Evolutionary conservation across 2,113 vertebrate genomes (phyloP), one percentile per base, ranked within the genome.

Genomic region (Petromus typicus): DNA sequence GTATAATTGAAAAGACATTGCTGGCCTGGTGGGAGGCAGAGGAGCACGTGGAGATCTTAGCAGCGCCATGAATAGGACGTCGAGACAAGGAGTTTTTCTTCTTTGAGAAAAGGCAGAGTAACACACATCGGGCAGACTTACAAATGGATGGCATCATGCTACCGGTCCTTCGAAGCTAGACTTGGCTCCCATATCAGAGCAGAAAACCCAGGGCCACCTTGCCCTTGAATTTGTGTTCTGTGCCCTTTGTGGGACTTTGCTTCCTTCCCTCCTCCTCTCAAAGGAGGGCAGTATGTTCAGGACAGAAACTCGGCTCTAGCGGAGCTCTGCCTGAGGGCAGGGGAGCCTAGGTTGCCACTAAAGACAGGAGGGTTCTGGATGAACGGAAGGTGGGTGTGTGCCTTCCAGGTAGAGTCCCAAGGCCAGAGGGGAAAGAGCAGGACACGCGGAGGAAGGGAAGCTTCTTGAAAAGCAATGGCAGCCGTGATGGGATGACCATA

Each of bases 1-100:
- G 88, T 63, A 63, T 94, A 97, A 96, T 97, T 95, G 97, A 97
- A 97, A 97, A 91, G 91, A 32, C 20, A 10, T 27, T 25, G 25
- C 43, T 43, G 93, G 94, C 22, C 22, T 27, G 8, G 45, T 5
- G 3, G 66, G 61, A 20, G 63, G 27, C 5, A 23, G 1, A 1
- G 80, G 69, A 16, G 51, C 66, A 25, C 32, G n/a, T 0, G 48
- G 25, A 25, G 64, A 40, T 37, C 48, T 63, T 4, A 18, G 23
- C 73, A 37, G 83, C 51, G 4, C 56, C 25, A 1, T 0, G 20
- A 40, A 78, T 59, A 87, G 48, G 27, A 37, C 57, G 7, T 1
- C 20, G 57, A 43, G 2, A 12, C 13, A 14, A 66, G 59, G 78
- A n/a, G 20, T 34, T 34, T 37, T 64, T n/a, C 32, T 66, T 71